These are phyloP conservation scores for Melanotus villosus DNA, from an alignment of 2,888 invertebrate species.

Conservation along the genomic window DNA sequence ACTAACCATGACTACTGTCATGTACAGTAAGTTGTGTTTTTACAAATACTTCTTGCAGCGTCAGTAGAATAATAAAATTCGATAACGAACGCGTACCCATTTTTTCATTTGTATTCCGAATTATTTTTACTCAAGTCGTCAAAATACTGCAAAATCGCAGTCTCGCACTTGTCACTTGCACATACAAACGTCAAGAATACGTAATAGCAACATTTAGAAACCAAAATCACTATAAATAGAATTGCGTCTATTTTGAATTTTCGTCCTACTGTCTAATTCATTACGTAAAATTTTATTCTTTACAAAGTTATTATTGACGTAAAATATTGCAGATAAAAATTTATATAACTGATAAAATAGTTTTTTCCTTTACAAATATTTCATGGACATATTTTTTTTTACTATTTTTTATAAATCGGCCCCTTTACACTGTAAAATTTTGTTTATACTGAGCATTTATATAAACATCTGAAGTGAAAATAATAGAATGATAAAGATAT, in stretches of 20 bases:
- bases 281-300: background rate
- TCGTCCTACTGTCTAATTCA: background rate
- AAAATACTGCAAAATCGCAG: constrained; percentile 46
- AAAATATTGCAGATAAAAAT: background rate
- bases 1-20: constrained; percentile 83
- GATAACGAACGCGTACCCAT: constrained; percentile 70
- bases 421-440: too few relatives aligned
- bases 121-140: constrained; percentile 27
- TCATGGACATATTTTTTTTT: too few relatives aligned
- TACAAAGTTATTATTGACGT: background rate
- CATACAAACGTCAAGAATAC: constrained; percentile 9
- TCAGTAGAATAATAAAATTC: constrained; percentile 78
- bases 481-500: too few relatives aligned
- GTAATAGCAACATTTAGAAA: constrained; percentile 12
- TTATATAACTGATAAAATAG: too few relatives aligned
- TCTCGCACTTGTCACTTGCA: constrained; percentile 49
- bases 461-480: too few relatives aligned
- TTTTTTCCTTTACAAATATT: too few relatives aligned
- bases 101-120: constrained; percentile 62
- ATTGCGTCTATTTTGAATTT: background rate
- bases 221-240: constrained; percentile 14
- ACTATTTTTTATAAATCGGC: too few relatives aligned
- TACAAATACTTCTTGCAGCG: constrained; percentile 77
- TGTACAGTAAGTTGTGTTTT: constrained; percentile 80
- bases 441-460: too few relatives aligned